Evolutionary conservation across 2,888 invertebrate genomes (phyloP).

Genomic region (Amphipyra tragopoginis): DNA sequence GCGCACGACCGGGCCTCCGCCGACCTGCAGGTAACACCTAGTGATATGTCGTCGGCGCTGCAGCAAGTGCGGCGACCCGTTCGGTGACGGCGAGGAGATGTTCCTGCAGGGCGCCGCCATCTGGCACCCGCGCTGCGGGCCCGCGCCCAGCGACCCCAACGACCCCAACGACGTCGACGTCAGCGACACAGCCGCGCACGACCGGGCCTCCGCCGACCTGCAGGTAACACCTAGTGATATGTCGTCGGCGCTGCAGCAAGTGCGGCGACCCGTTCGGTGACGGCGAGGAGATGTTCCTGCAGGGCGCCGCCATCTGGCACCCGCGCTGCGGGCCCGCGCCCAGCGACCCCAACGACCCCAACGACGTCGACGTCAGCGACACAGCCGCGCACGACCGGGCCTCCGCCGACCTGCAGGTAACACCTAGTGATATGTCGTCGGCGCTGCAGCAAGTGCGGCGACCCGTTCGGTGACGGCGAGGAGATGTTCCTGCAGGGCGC

Average conservation of each 20-base stretch:
- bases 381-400: constrained; percentile 90
- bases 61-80: constrained; percentile 98
- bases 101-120: constrained; percentile 97
- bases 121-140: constrained; percentile 98
- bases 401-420: constrained; percentile 95
- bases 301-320: constrained; percentile 98
- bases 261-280: constrained; percentile 99
- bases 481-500: constrained; percentile 98
- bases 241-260: constrained; percentile 98
- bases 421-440: too few relatives aligned
- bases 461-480: constrained; percentile 99
- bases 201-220: constrained; percentile 95
- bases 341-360: constrained; percentile 85
- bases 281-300: constrained; percentile 98
- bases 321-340: constrained; percentile 98
- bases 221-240: too few relatives aligned
- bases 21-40: constrained; percentile 96
- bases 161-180: constrained; percentile 90
- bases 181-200: constrained; percentile 87
- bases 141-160: constrained; percentile 93
- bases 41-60: too few relatives aligned
- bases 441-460: constrained; percentile 98
- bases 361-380: constrained; percentile 91
- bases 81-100: constrained; percentile 99
- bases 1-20: constrained; percentile 93